Evolutionary conservation across 2,113 vertebrate genomes (phyloP).

Genomic region (Semnornis frantzii): DNA sequence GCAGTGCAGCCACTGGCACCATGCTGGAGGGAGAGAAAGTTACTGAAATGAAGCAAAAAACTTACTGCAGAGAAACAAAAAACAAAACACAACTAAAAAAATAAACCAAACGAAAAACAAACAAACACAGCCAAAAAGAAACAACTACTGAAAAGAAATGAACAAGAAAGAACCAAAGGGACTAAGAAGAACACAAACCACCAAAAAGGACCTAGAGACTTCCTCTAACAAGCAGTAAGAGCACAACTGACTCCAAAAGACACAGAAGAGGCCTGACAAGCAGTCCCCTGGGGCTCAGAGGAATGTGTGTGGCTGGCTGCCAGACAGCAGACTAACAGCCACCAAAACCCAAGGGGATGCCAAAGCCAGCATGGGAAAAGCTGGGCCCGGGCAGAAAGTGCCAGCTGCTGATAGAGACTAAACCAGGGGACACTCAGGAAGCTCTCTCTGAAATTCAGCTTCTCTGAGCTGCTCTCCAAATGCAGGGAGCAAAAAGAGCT

Average conservation of each 20-base stretch:
- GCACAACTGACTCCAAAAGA: background rate
- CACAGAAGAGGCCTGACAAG: background rate
- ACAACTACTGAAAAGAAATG: too few relatives aligned
- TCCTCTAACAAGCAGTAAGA: background rate
- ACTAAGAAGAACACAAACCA: too few relatives aligned
- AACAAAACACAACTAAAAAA: too few relatives aligned
- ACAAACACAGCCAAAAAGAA: too few relatives aligned
- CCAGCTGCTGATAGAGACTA: background rate
- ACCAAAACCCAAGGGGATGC: too few relatives aligned
- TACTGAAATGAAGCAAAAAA: background rate
- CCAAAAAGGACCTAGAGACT: background rate
- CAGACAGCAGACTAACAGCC: too few relatives aligned
- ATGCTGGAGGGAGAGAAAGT: background rate
- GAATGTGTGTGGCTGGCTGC: background rate
- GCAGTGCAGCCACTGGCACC: background rate
- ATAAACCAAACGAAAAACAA: too few relatives aligned
- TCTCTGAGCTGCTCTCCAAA: background rate
- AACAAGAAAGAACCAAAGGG: background rate
- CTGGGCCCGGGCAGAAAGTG: background rate
- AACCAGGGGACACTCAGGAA: background rate
- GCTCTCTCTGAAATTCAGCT: background rate
- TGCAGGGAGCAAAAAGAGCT: background rate
- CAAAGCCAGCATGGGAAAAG: too few relatives aligned
- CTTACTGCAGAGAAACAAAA: too few relatives aligned
- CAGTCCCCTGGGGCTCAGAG: accelerated